These are phyloP conservation scores for Drosophila kohkoa DNA, from an alignment of 1,140 invertebrate genomes.

Conservation along the genomic window DNA sequence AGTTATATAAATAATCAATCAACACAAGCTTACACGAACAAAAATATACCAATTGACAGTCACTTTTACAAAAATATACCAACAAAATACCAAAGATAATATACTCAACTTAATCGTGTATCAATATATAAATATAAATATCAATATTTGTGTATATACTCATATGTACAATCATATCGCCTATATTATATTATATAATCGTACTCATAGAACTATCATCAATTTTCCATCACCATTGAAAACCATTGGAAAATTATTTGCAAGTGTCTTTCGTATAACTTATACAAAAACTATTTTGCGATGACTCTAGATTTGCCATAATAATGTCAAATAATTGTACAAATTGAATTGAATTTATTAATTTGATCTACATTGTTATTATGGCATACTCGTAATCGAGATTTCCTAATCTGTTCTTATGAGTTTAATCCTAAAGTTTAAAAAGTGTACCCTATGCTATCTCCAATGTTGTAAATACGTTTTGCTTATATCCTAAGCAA, in stretches of 20 bases:
- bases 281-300: constrained; percentile 53
- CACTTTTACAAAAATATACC: constrained; percentile 74
- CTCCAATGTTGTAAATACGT: constrained; percentile 72
- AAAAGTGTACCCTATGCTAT: constrained; percentile 50
- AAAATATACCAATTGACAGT: constrained; percentile 45
- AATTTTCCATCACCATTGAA: constrained; percentile 68
- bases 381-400: constrained; percentile 5
- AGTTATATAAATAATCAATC: background rate
- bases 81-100: constrained; percentile 53
- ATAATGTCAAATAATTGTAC: background rate
- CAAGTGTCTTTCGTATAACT: constrained; percentile 11
- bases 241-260: constrained; percentile 69
- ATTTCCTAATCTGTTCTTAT: constrained; percentile 20
- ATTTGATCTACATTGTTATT: constrained; percentile 8
- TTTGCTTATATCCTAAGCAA: constrained; percentile 65
- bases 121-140: constrained; percentile 10
- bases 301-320: constrained; percentile 43
- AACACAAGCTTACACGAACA: constrained; percentile 48
- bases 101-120: constrained; percentile 21
- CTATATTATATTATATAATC: constrained; percentile 27
- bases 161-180: constrained; percentile 30
- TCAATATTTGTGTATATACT: constrained; percentile 27
- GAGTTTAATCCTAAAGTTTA: constrained; percentile 42
- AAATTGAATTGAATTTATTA: constrained; percentile 5
- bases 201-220: constrained; percentile 56